A percentile compares a stretch with the other conserved stretches of the same genome.
These are phyloP conservation scores for Drosophila gaucha DNA, from an alignment of 2,888 invertebrate genomes.

Conservation along the genomic window DNA sequence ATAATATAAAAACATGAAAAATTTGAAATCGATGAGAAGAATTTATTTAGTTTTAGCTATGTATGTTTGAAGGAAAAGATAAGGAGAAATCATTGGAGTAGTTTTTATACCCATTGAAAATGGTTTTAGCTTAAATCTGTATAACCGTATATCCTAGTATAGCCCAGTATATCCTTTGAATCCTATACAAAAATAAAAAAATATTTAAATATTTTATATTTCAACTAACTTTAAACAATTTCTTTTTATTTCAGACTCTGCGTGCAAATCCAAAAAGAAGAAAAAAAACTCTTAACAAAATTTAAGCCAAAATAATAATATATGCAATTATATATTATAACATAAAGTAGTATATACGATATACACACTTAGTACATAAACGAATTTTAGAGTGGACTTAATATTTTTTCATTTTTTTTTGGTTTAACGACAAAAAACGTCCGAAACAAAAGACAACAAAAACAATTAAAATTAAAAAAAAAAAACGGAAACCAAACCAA, in stretches of 20 bases:
- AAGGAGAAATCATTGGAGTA: too few relatives aligned
- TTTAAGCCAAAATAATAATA: slow-evolving; percentile 50
- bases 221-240: background rate
- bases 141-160: too few relatives aligned
- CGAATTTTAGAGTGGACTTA: slow-evolving; percentile 45
- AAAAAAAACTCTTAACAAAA: slow-evolving; percentile 34
- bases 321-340: slow-evolving; percentile 1
- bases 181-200: background rate
- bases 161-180: too few relatives aligned
- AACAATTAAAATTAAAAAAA: slow-evolving; percentile 7
- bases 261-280: slow-evolving; percentile 23
- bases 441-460: slow-evolving; percentile 45
- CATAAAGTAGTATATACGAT: slow-evolving; percentile 25
- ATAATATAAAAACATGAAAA: too few relatives aligned
- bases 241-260: slow-evolving; percentile 4
- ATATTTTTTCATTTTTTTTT: slow-evolving; percentile 27
- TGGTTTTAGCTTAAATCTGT: too few relatives aligned
- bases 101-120: too few relatives aligned
- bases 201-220: background rate
- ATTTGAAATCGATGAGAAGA: too few relatives aligned
- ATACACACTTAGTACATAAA: slow-evolving; percentile 35
- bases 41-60: too few relatives aligned
- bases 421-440: slow-evolving; percentile 30
- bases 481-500: slow-evolving; percentile 66
- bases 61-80: too few relatives aligned